Percentiles rank a stretch among this genome's conserved stretches.
Evolutionary conservation across 2,113 vertebrate genomes (phyloP).

Genomic region (Macquaria ambigua): DNA sequence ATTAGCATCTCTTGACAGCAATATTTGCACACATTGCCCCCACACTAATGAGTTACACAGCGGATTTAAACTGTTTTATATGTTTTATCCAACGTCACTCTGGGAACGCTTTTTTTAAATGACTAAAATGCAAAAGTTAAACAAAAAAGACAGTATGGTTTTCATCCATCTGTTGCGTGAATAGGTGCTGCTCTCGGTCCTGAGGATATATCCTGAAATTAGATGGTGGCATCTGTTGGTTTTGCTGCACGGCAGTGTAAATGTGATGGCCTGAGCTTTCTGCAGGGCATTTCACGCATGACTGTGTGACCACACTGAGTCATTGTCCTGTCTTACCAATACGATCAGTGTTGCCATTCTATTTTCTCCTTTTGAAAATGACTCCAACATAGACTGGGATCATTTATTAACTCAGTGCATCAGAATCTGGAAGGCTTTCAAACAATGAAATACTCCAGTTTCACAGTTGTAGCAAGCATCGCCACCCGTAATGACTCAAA

Average conservation of each 20-base stretch:
- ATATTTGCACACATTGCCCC: neutral
- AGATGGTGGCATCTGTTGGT: conserved; percentile 17
- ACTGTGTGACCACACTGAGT: neutral
- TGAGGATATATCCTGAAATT: neutral
- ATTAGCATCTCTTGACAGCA: neutral
- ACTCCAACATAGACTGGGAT: conserved; percentile 21
- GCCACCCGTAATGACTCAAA: conserved; percentile 26
- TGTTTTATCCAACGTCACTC: neutral
- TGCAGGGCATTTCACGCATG: conserved; percentile 12
- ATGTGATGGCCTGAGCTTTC: neutral
- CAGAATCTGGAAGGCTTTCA: conserved; percentile 39
- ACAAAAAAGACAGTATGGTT: neutral
- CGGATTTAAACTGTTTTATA: neutral
- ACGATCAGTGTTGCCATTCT: neutral
- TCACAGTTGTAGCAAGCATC: conserved; percentile 31
- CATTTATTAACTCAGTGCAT: conserved; percentile 25
- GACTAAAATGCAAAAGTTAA: neutral
- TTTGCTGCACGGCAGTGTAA: conserved; percentile 7
- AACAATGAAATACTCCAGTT: conserved; percentile 26
- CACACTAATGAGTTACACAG: neutral
- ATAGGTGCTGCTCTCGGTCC: neutral
- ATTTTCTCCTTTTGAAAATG: neutral
- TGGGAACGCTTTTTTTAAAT: neutral
- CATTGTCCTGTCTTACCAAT: neutral
- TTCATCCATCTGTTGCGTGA: neutral